Conservation (phyloP, 2,797 vertebrate species). For the Sebastiscus tertius region DNA sequence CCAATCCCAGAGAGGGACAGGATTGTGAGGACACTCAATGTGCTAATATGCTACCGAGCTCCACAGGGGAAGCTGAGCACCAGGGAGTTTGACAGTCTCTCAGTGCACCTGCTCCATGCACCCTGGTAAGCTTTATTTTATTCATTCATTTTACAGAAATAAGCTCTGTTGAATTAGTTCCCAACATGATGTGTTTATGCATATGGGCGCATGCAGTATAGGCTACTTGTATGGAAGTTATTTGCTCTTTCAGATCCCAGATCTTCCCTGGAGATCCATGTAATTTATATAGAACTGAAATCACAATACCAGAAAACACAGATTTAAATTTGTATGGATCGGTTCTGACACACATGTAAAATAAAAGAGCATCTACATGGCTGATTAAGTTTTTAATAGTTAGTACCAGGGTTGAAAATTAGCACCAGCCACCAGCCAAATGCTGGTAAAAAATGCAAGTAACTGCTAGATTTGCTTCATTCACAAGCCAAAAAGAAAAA, state of each 20-base stretch:
- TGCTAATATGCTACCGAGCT: slow-evolving; percentile 71
- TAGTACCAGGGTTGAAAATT: neutral
- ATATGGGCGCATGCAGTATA: neutral
- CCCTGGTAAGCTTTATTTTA: slow-evolving; percentile 71
- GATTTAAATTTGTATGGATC: neutral
- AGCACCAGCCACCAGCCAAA: no score
- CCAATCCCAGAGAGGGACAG: slow-evolving; percentile 50
- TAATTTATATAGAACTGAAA: neutral
- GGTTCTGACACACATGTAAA: neutral
- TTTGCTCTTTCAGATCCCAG: neutral
- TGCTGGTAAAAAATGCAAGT: no score
- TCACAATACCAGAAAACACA: slow-evolving; percentile 3
- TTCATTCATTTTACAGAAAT: slow-evolving; percentile 5
- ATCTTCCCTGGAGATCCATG: slow-evolving; percentile 1
- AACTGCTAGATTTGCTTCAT: no score
- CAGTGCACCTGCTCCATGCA: slow-evolving; percentile 74
- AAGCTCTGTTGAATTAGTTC: slow-evolving; percentile 6
- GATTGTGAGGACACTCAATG: slow-evolving; percentile 44
- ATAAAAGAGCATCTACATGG: neutral
- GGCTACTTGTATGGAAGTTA: slow-evolving; percentile 39
- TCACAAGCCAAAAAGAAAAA: no score
- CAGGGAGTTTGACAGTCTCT: slow-evolving; percentile 72
- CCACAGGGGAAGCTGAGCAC: slow-evolving; percentile 58
- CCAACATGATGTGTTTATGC: neutral
- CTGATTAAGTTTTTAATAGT: neutral